Evolutionary conservation across 2,888 invertebrate species (phyloP), one percentile per base, ranked within the genome.

Genomic region (Rhingia rostrata): DNA sequence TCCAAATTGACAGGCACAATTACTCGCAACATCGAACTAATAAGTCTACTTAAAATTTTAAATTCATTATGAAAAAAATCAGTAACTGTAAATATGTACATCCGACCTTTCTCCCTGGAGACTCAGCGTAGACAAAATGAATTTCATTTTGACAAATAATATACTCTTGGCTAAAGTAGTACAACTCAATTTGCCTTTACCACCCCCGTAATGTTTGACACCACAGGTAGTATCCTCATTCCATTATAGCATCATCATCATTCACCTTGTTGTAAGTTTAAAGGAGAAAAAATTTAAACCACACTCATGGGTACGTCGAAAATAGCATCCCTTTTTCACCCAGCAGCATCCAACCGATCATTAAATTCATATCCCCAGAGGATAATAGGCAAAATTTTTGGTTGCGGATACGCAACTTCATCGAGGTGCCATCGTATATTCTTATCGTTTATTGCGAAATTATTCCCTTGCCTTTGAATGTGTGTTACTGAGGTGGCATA

Each of bases 401-500:
- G 51, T 61, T 7, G 45, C 61, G 22, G 1, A 51, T 49, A 30
- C 53, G n/a, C n/a, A n/a, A n/a, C 45, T 37, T 54, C 14, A 4
- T 4, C 43, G 10, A 32, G 4, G 35, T 30, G 35, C 35, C n/a
- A 35, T 22, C 10, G 5, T 39, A 12, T 49, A 64, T 51, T 39
- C 39, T 49, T 64, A 51, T 64, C 39, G 49, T 64, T 64, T 64
- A 49, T 64, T 64, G 39, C 39, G 49, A 39, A 64, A 64, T 49
- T 64, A 51, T 51, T 51, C 51, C 51, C 64, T 32, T 10, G 47
- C 35, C 47, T 49, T 3, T 2, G n/a, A 1, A 2, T 7, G 9
- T 30, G 22, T 51, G 49, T 49, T 32, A 66, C 51, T 51, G 51
- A 53, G 53, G 32, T 51, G 32, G 41, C 10, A 64, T 41, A 41